Conservation (phyloP, 2,888 invertebrate species). For the Rambutsinella grinnellia region DNA sequence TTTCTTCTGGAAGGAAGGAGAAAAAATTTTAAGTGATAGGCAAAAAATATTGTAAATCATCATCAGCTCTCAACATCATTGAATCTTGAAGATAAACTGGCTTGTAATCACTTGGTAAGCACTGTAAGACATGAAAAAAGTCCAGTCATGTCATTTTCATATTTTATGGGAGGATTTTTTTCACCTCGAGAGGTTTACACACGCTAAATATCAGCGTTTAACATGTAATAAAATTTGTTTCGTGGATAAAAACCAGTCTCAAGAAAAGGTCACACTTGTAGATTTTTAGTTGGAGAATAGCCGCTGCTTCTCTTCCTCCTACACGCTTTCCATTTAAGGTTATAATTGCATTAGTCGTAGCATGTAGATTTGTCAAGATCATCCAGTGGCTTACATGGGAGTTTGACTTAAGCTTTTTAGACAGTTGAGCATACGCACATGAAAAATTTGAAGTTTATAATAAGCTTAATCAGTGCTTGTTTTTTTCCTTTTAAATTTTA, state of each 20-base stretch:
- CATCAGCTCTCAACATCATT: background rate
- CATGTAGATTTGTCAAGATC: background rate
- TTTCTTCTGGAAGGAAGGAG: background rate
- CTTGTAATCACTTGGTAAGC: no score
- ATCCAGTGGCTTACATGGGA: background rate
- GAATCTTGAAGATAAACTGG: background rate
- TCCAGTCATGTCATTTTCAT: background rate
- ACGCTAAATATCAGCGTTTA: background rate
- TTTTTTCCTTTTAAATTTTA: constrained; percentile 5
- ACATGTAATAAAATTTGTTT: background rate
- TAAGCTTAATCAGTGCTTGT: constrained; percentile 1
- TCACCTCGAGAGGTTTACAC: background rate
- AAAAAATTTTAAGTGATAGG: background rate
- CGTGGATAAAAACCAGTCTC: background rate
- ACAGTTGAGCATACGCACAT: background rate
- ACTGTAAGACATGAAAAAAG: no score
- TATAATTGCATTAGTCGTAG: background rate
- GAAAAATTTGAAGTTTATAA: background rate
- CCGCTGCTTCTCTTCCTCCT: background rate
- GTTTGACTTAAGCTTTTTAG: background rate
- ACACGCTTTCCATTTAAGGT: background rate
- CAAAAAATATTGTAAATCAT: background rate
- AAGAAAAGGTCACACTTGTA: background rate
- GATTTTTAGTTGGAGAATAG: background rate
- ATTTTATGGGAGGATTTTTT: background rate